These are phyloP conservation scores for Glareola pratincola DNA, from an alignment of 2,113 vertebrate species.

Conservation along the genomic window DNA sequence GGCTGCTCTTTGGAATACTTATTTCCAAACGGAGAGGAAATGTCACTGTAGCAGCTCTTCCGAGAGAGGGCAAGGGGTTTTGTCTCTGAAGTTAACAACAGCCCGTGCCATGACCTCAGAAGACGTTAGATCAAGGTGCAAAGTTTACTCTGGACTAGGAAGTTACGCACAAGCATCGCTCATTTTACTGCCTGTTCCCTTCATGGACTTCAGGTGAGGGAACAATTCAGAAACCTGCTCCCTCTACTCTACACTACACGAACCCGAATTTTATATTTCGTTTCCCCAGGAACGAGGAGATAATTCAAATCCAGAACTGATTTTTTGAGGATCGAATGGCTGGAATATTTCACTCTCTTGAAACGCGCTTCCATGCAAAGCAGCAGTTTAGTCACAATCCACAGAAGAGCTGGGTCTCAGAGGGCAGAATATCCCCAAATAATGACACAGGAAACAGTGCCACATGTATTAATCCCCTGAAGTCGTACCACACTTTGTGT, in stretches of 20 bases:
- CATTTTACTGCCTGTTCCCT: background rate
- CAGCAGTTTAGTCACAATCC: background rate
- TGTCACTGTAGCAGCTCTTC: background rate
- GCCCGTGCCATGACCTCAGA: background rate
- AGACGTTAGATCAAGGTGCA: background rate
- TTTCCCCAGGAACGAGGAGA: background rate
- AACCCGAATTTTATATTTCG: background rate
- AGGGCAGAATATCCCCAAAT: background rate
- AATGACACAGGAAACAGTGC: background rate
- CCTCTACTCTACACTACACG: background rate
- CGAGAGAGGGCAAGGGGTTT: background rate
- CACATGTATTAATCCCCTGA: background rate
- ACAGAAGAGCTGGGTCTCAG: background rate
- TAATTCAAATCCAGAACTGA: background rate
- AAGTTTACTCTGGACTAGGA: background rate
- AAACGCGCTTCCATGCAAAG: background rate
- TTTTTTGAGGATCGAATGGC: background rate
- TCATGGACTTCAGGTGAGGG: background rate
- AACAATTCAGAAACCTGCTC: background rate
- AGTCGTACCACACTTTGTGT: background rate
- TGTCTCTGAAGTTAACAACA: background rate
- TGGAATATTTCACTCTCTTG: background rate
- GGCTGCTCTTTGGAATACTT: background rate
- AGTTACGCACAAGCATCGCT: background rate
- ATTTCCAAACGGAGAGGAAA: background rate